Evolutionary conservation across 2,797 vertebrate species (phyloP), one percentile per base, ranked within the genome.

Genomic region (Taenioides sp.): DNA sequence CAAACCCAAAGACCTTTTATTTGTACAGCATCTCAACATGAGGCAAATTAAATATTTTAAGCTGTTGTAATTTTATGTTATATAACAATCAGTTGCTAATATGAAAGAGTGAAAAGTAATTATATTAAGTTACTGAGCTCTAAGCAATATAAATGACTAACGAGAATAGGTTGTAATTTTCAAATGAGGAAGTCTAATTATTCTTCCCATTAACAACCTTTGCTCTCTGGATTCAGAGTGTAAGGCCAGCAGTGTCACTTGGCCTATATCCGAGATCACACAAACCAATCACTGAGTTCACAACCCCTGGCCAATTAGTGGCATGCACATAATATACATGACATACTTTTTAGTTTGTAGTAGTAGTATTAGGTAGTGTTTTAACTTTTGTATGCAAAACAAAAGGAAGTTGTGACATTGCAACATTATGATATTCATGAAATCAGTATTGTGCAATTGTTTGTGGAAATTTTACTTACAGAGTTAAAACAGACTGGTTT

Each of bases 141-240:
- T 22, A 22, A 34, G 34, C 20, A 43, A 16, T 25, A 43, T 43
- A 25, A 63, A 63, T 64, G 37, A 64, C 12, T 14, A 47, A 3
- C 27, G 6, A 22, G 11, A 63, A 37, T 37, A 37, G n/a, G 11
- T 10, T 66, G 1, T 54, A 1, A 59, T 62, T 71, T 43, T 67
- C 62, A 9, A 7, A 77, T 74, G 59, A 78, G 78, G 76, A 86
- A 67, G 67, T 79, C 1, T 71, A 81, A 74, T 86, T 62, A 72
- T 76, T 55, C 67, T 17, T 22, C 31, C 67, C 60, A 70, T 77
- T 61, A 12, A 37, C 71, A 70, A 82, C 78, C 84, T 86, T 85
- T 77, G 73, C 62, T 73, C 69, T 50, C 67, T 65, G 65, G 20
- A 69, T 61, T 31, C 76, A 72, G 69, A 31, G 37, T 65, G 16